Conservation (phyloP, 2,888 invertebrate genomes). For the Anagyrus pseudococci region DNA sequence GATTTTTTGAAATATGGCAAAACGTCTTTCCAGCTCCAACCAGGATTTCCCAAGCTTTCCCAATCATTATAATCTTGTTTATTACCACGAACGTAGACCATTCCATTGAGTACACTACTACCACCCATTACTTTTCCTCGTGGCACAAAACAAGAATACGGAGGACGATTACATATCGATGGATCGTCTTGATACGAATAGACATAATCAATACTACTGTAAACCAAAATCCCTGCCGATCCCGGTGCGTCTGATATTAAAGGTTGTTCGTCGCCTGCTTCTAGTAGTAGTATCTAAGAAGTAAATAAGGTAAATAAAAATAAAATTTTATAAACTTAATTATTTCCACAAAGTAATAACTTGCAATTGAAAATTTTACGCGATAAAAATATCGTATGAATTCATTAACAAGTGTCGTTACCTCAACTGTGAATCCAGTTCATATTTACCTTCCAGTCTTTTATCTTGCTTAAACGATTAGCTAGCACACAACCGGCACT, state of each 20-base stretch:
- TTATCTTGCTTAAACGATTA: constrained; percentile 6
- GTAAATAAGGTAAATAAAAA: not conserved
- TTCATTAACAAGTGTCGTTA: not conserved
- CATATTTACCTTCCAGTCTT: constrained; percentile 7
- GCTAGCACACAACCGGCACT: constrained; percentile 14
- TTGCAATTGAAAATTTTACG: not conserved
- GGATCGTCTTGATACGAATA: constrained; percentile 63
- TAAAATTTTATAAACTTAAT: not conserved
- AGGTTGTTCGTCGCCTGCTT: constrained; percentile 80
- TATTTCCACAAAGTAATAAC: not conserved
- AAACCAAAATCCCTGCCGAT: constrained; percentile 75
- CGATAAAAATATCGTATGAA: not conserved
- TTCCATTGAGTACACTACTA: constrained; percentile 8
- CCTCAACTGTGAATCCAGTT: not conserved
- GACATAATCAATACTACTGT: constrained; percentile 69
- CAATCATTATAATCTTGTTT: constrained; percentile 17
- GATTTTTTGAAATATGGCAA: constrained; percentile 25
- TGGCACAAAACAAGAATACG: not conserved
- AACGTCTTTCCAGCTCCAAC: constrained; percentile 20
- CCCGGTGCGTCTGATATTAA: constrained; percentile 78
- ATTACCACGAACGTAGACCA: constrained; percentile 20
- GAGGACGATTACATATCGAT: constrained; percentile 64
- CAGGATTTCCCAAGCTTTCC: constrained; percentile 6
- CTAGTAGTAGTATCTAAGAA: constrained; percentile 71
- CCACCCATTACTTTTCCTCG: constrained; percentile 25